Percentiles rank a stretch among this genome's conserved stretches.
Evolutionary conservation across 1,140 invertebrate genomes (phyloP).

Genomic region (Sinonovacula constricta): DNA sequence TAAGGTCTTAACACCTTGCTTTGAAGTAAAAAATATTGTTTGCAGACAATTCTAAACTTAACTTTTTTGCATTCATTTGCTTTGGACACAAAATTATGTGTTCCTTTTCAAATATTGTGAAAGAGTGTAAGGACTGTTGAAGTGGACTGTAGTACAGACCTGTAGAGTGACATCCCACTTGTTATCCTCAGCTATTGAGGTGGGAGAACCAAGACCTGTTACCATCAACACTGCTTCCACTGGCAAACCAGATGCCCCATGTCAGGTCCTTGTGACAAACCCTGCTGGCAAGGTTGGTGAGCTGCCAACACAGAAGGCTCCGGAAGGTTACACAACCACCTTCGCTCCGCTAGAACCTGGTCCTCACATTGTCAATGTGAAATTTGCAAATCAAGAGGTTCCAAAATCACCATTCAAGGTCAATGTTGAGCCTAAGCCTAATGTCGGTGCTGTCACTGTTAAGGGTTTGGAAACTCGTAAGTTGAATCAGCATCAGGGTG

Average conservation of each 20-base stretch:
- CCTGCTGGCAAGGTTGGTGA: constrained; percentile 80
- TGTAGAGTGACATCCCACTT: too few relatives aligned
- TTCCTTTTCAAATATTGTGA: too few relatives aligned
- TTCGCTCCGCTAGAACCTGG: constrained; percentile 91
- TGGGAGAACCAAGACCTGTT: constrained; percentile 85
- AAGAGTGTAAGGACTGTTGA: too few relatives aligned
- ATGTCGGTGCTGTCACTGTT: constrained; percentile 81
- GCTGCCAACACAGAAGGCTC: constrained; percentile 81
- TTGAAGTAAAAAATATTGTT: too few relatives aligned
- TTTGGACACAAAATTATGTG: too few relatives aligned
- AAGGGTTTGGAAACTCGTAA: constrained; percentile 78
- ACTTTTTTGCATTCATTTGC: too few relatives aligned
- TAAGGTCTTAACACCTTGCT: too few relatives aligned
- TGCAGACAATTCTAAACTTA: too few relatives aligned
- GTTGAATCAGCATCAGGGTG: constrained; percentile 75
- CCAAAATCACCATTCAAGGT: constrained; percentile 75
- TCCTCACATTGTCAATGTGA: constrained; percentile 74
- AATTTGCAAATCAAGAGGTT: constrained; percentile 68
- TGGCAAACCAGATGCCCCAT: constrained; percentile 83
- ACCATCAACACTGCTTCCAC: constrained; percentile 88
- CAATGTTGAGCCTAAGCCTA: constrained; percentile 55
- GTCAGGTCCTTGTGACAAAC: constrained; percentile 79
- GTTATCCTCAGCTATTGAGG: constrained; percentile 62
- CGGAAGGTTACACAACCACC: constrained; percentile 89
- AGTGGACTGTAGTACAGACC: too few relatives aligned